Evolutionary conservation across 2,113 vertebrate species (phyloP).

Genomic region (Cyphomyrus discorhynchus): DNA sequence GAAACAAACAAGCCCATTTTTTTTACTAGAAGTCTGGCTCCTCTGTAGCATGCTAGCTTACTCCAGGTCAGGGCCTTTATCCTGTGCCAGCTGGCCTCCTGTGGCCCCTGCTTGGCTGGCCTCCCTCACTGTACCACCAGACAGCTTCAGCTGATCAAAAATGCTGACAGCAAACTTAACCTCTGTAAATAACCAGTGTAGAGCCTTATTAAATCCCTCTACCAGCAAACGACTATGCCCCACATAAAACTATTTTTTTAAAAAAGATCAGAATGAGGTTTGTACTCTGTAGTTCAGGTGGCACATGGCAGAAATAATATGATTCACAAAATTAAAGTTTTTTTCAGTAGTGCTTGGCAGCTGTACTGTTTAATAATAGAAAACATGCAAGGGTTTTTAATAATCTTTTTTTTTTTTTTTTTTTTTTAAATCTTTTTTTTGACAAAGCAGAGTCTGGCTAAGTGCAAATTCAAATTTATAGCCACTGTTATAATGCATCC

Average conservation of each 20-base stretch:
- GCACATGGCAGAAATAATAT: neutral
- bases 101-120: neutral
- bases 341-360: neutral
- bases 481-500: too few relatives aligned
- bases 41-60: neutral
- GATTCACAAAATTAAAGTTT: neutral
- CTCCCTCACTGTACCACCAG: neutral
- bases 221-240: neutral
- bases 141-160: neutral
- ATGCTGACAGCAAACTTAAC: neutral
- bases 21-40: neutral
- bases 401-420: neutral
- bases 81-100: neutral
- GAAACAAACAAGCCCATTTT: neutral
- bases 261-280: neutral
- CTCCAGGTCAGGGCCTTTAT: neutral
- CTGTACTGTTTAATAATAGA: neutral
- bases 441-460: neutral
- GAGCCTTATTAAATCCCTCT: neutral
- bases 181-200: neutral
- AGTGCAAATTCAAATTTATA: neutral
- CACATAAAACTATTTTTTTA: neutral
- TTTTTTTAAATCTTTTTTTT: neutral
- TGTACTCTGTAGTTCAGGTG: neutral
- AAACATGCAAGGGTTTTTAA: neutral